Evolutionary conservation across 2,797 vertebrate genomes (phyloP), one percentile per base, ranked within the genome.

Genomic region (Emys orbicularis): DNA sequence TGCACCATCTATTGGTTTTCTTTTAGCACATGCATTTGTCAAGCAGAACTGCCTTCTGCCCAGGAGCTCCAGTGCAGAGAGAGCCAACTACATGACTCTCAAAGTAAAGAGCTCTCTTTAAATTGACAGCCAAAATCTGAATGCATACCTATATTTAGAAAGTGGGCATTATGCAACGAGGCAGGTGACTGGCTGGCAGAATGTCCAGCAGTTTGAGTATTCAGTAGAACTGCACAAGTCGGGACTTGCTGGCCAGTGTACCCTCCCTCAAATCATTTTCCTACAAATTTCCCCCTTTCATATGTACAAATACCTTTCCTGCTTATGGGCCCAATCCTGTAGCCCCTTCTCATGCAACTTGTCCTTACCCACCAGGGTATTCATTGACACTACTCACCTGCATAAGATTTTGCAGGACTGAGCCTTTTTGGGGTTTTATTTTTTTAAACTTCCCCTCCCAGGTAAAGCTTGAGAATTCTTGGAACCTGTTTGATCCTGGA

Each of bases 241-340:
- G 53, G 54, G 89, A 56, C 57, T 52, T 92, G 47, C 44, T 68
- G 34, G 49, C 53, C 80, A 77, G 19, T 50, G 97, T 94, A 84
- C 92, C 7, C 88, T 90, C 57, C 90, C 52, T 3, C 7, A 53
- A n/a, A 52, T 84, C 1, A 8, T 59, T 18, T 23, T 15, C 86
- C 59, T 82, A 82, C n/a, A 88, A n/a, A 52, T 94, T 84, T 4
- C 1, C 9, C 0, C 0, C 34, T 50, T 68, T 92, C 5, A 85
- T 74, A 90, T 92, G 80, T 92, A 31, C 56, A 93, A 84, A 76
- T 59, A 79, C 47, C 85, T 37, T 92, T 72, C 12, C 84, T 53
- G 80, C 15, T 44, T 34, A 23, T 0, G 2, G 80, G 44, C 12
- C 92, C 87, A 83, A 29, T n/a, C 34, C 83, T 91, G 57, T 74